These are phyloP conservation scores for Drosophila pachea DNA, from an alignment of 1,140 invertebrate species.

Conservation along the genomic window DNA sequence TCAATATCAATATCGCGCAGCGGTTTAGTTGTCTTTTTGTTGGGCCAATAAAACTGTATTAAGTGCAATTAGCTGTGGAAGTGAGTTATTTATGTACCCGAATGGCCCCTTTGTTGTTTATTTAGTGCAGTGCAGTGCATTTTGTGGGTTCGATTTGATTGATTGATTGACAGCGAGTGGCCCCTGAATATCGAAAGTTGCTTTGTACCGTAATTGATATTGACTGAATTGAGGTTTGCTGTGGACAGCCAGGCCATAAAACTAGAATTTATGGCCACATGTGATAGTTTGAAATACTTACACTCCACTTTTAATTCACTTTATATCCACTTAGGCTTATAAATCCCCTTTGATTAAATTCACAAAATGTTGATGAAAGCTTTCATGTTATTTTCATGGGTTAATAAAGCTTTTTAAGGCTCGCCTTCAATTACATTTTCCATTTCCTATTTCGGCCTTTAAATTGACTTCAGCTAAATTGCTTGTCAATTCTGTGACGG, in stretches of 20 bases:
- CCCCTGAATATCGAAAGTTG: slow-evolving; percentile 55
- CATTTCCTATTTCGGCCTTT: slow-evolving; percentile 1
- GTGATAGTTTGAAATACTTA: not conserved
- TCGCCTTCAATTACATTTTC: not conserved
- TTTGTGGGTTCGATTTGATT: slow-evolving; percentile 48
- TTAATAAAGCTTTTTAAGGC: no score
- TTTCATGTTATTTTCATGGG: no score
- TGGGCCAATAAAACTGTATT: slow-evolving; percentile 68
- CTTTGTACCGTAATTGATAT: slow-evolving; percentile 43
- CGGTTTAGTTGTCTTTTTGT: slow-evolving; percentile 31
- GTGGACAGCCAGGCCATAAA: slow-evolving; percentile 8
- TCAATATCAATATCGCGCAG: slow-evolving; percentile 53
- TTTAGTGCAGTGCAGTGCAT: slow-evolving; percentile 39
- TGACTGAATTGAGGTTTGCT: slow-evolving; percentile 20
- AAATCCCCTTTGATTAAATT: no score
- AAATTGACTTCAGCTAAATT: slow-evolving; percentile 41
- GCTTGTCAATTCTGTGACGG: slow-evolving; percentile 45
- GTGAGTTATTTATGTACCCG: slow-evolving; percentile 70
- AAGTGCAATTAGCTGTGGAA: slow-evolving; percentile 67
- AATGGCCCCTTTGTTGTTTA: slow-evolving; percentile 40
- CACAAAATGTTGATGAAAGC: no score
- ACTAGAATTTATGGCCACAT: slow-evolving; percentile 13
- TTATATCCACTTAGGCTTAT: no score
- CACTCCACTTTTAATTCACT: not conserved
- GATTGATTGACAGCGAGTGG: slow-evolving; percentile 52